A percentile compares a stretch with the other conserved stretches of the same genome.
phyloP scores from a whole-genome alignment of 2,888 invertebrate species.

The Labia minor region DNA sequence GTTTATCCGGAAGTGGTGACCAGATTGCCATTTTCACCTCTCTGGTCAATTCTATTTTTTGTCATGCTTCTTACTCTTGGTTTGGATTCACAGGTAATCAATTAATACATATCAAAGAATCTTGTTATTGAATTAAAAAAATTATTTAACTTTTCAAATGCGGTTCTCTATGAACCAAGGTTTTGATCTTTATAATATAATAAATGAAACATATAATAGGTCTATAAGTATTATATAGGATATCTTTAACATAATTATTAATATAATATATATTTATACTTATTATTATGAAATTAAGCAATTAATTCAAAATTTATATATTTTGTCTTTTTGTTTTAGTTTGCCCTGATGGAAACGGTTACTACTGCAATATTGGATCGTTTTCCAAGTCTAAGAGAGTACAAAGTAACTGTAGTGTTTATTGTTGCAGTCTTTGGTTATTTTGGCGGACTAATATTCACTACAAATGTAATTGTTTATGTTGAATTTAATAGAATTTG shows the following conservation, averaged over 20 bases:
- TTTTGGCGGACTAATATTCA: conserved; percentile 34
- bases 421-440: conserved; percentile 33
- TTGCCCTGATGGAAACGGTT: conserved; percentile 43
- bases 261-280: too few relatives aligned
- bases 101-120: too few relatives aligned
- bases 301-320: too few relatives aligned
- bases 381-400: conserved; percentile 37
- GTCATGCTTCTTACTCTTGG: conserved; percentile 65
- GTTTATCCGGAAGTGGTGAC: conserved; percentile 76
- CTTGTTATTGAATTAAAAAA: background rate
- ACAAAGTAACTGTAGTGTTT: conserved; percentile 33
- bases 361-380: conserved; percentile 43
- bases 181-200: too few relatives aligned
- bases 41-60: conserved; percentile 75
- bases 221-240: too few relatives aligned
- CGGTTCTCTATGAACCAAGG: too few relatives aligned
- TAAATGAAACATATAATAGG: too few relatives aligned
- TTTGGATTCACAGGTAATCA: conserved; percentile 53
- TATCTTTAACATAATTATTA: too few relatives aligned
- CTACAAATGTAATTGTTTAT: conserved; percentile 30
- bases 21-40: conserved; percentile 62
- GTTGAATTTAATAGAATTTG: background rate
- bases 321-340: too few relatives aligned
- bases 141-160: too few relatives aligned
- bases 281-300: too few relatives aligned